Evolutionary conservation across 1,140 invertebrate genomes (phyloP), one percentile per base, ranked within the genome.

Genomic region (Drosophila funebris): DNA sequence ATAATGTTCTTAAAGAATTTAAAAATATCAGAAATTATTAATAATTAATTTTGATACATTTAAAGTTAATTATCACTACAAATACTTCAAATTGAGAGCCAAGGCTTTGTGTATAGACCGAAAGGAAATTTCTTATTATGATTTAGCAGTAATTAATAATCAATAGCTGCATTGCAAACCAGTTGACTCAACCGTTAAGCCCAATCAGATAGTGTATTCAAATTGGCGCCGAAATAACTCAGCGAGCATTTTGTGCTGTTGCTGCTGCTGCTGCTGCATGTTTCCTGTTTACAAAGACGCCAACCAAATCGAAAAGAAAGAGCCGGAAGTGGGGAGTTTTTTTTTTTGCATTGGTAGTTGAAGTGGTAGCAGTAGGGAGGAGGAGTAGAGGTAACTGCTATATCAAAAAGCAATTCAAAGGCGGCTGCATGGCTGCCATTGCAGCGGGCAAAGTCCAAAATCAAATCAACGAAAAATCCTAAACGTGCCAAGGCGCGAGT

Each of bases 381-480:
- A 70, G 67, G 54, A 44, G 56, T n/a, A n/a, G 31, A 39, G 53
- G 8, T n/a, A 11, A 11, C 8, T 33, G 68, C 61, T 56, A 82
- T 87, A 87, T 85, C 82, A 85, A 87, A 85, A 85, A 78, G 82
- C 82, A 82, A 87, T 87, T 88, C 78, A 87, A 72, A 78, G 67
- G 67, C 78, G 53, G 69, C 37, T 7, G 78, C 76, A 84, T 67
- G 76, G 68, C 69, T 63, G 33, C 63, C 77, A 87, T 57, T 84
- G 81, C 81, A 85, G 77, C 73, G 66, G 48, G 43, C 82, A 81
- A 67, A 85, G 71, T 80, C 83, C 69, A 88, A 87, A 87, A 87
- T 87, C 82, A 87, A 87, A 87, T 87, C 82, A 87, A 76, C 78
- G 82, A 87, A 82, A 87, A 87, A 82, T 87, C 78, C 67, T 87